Evolutionary conservation across 1,140 invertebrate genomes (phyloP), one percentile per base, ranked within the genome.

Genomic region (Saccostrea cuccullata): DNA sequence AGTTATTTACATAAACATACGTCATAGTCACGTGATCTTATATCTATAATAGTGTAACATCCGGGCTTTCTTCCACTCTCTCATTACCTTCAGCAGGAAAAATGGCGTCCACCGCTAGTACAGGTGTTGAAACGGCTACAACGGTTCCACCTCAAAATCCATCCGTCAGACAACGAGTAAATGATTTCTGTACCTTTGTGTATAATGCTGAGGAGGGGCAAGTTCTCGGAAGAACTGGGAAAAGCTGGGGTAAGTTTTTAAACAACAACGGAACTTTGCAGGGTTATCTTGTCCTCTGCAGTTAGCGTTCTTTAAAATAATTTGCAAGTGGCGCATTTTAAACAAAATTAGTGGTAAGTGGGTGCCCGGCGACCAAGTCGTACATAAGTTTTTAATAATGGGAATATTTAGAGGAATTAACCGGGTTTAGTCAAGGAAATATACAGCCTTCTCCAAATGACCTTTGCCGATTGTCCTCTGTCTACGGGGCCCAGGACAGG

Each of bases 241-340:
- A 85, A 82, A 87, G 86, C 55, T 89, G 89, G 89, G 55, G 89
- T 89, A 86, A 87, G 89, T 88, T 85, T 83, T 36, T 30, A 36
- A 77, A 77, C 13, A 77, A 55, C 60, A 55, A 77, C 47, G 40
- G 47, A 56, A 5, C 26, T 55, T 20, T 30, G 47, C 36, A 55
- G 20, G 5, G 13, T n/a, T 55, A 26, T 84, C 23, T 84, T 55
- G 47, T 55, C 55, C 55, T 84, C 55, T 55, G 55, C 40, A 55
- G 9, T 55, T 84, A 55, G 47, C 55, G 17, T 56, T 84, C 23
- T 55, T 15, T 47, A 47, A 47, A 47, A 47, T 1, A 47, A 47
- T 47, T 47, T 47, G 47, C 6, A 47, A 47, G 47, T 9, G 47
- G 47, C 47, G 47, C 47, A 47, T 47, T 47, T 47, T 47, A 3